phyloP scores from a whole-genome alignment of 1,140 invertebrate genomes.

The Aphelenchoides fujianensis region DNA sequence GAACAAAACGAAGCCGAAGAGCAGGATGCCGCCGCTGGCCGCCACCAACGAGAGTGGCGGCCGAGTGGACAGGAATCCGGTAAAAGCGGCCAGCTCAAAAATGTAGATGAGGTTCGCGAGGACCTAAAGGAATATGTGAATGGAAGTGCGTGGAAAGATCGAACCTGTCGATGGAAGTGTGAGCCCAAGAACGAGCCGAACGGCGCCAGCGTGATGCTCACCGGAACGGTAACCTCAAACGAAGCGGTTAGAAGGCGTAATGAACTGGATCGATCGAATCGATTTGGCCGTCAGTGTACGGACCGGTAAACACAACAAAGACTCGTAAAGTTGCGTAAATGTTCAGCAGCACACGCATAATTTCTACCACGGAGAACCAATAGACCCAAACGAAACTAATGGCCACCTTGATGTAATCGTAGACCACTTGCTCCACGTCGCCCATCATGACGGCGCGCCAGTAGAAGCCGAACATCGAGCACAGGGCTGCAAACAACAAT shows the following conservation, averaged over 20 bases:
- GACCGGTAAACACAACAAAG: no score
- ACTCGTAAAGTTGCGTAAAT: not conserved
- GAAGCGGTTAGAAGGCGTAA: not conserved
- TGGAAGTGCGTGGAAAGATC: not conserved
- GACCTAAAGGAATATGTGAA: constrained; percentile 33
- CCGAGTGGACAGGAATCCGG: constrained; percentile 53
- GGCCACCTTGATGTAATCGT: constrained; percentile 50
- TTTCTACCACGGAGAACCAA: constrained; percentile 4
- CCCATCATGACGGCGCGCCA: constrained; percentile 60
- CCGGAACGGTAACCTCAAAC: constrained; percentile 56
- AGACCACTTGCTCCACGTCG: constrained; percentile 53
- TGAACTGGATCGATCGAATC: no score
- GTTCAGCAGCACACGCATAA: not conserved
- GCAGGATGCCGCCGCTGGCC: constrained; percentile 39
- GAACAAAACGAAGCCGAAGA: constrained; percentile 54
- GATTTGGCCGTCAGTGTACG: no score
- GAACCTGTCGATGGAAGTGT: constrained; percentile 61
- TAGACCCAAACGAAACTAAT: no score
- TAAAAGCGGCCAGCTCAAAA: constrained; percentile 52
- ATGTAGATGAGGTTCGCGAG: constrained; percentile 57
- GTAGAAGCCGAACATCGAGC: constrained; percentile 55
- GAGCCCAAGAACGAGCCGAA: constrained; percentile 59
- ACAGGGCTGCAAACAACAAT: constrained; percentile 41
- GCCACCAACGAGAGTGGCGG: constrained; percentile 44
- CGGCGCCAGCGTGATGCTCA: constrained; percentile 54